Conservation (phyloP, 2,888 invertebrate species). For the Acholoe squamosa region DNA sequence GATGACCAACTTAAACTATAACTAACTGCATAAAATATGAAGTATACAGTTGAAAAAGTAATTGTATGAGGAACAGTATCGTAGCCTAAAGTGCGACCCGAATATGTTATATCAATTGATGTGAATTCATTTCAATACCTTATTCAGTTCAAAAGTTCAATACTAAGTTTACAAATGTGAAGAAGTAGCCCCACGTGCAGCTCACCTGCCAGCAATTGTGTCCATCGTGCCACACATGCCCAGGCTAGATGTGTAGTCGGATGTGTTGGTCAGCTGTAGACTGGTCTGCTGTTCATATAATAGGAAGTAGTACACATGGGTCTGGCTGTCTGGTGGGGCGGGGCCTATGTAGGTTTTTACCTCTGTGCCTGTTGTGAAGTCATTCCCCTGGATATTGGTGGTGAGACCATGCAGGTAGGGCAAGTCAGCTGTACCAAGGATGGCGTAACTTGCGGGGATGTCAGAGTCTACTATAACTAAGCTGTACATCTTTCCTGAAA, state of each 20-base stretch:
- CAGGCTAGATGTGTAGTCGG: neutral
- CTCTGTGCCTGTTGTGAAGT: neutral
- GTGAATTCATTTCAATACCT: too few species aligned
- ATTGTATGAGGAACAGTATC: too few species aligned
- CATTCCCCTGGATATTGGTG: conserved; percentile 16
- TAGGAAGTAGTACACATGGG: conserved; percentile 19
- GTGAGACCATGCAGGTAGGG: conserved; percentile 39
- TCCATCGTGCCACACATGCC: neutral
- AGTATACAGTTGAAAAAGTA: too few species aligned
- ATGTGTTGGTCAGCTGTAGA: neutral
- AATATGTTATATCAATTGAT: too few species aligned
- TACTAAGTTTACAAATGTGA: too few species aligned
- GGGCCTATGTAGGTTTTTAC: neutral
- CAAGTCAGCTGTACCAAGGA: neutral
- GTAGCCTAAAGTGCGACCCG: too few species aligned
- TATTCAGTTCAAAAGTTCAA: too few species aligned
- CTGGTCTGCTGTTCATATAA: neutral
- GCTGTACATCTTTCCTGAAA: conserved; percentile 41
- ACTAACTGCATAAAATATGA: too few species aligned
- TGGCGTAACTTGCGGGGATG: neutral
- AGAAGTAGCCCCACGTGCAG: too few species aligned
- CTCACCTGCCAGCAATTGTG: neutral
- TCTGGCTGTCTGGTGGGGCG: neutral
- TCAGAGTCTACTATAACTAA: conserved; percentile 10
- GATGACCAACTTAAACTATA: too few species aligned